phyloP scores from a whole-genome alignment of 2,113 vertebrate genomes.

The Hippolais icterina region DNA sequence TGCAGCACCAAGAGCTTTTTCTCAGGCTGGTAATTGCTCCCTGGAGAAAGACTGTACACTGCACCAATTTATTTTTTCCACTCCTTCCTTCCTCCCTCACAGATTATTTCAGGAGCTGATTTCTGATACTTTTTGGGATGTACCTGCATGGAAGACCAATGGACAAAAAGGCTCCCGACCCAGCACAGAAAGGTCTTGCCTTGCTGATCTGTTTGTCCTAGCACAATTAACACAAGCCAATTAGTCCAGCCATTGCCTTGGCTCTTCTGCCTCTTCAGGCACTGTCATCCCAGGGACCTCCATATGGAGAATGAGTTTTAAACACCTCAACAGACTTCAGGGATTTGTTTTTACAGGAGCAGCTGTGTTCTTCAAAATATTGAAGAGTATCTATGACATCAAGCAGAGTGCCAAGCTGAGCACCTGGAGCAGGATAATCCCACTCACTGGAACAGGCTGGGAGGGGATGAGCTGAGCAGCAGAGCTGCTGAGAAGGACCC shows the following conservation, averaged over 20 bases:
- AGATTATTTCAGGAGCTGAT: constrained; percentile 61
- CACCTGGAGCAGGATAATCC: neutral
- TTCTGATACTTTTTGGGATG: neutral
- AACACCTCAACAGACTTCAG: neutral
- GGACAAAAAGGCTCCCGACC: neutral
- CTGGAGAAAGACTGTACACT: constrained; percentile 38
- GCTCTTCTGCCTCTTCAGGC: neutral
- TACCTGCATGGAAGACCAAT: neutral
- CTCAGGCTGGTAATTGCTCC: constrained; percentile 63
- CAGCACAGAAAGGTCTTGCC: neutral
- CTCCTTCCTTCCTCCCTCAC: neutral
- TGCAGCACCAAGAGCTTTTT: neutral
- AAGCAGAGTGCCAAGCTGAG: neutral
- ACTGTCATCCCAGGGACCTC: neutral
- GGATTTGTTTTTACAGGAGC: neutral
- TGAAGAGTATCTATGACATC: neutral
- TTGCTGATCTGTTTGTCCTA: neutral
- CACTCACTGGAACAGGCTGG: neutral
- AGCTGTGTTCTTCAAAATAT: neutral
- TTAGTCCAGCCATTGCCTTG: neutral
- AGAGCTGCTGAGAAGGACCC: neutral
- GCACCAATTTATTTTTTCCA: neutral
- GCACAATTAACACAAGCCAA: neutral
- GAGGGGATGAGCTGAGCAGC: neutral
- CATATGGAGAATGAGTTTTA: neutral